phyloP scores from a whole-genome alignment of 2,113 vertebrate species.

The Leptobrachium leishanense region DNA sequence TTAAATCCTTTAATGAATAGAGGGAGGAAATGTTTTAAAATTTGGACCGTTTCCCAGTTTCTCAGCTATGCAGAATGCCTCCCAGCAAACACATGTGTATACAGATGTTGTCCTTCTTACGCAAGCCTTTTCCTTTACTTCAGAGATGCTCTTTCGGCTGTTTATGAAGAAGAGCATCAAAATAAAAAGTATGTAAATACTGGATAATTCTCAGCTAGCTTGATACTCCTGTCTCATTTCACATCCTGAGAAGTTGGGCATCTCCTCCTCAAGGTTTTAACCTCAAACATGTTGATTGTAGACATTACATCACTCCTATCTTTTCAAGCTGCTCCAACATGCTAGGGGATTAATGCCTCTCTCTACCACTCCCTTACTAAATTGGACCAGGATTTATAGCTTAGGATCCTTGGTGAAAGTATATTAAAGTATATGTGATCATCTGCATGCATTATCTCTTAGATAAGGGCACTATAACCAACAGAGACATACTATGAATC shows the following conservation, averaged over 20 bases:
- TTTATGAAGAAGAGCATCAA: conserved; percentile 50
- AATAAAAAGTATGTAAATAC: conserved; percentile 44
- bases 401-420: not conserved
- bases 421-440: not conserved
- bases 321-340: conserved; percentile 13
- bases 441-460: not conserved
- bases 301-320: conserved; percentile 41
- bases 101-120: conserved; percentile 49
- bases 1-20: conserved; percentile 50
- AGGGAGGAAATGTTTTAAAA: conserved; percentile 44
- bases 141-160: conserved; percentile 43
- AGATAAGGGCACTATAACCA: not conserved
- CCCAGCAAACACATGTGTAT: conserved; percentile 35
- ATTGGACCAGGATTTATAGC: not conserved
- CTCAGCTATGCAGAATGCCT: conserved; percentile 52
- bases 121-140: conserved; percentile 40
- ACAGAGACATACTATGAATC: not conserved
- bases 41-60: conserved; percentile 41
- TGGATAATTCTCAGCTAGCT: conserved; percentile 22
- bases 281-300: conserved; percentile 47
- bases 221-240: conserved; percentile 37
- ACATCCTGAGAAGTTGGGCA: conserved; percentile 44
- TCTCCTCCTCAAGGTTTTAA: conserved; percentile 14
- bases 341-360: conserved; percentile 18
- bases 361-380: conserved; percentile 3